A percentile compares a stretch with the other conserved stretches of the same genome.
phyloP scores from a whole-genome alignment of 2,797 vertebrate genomes.

The Etheostoma nigrum region DNA sequence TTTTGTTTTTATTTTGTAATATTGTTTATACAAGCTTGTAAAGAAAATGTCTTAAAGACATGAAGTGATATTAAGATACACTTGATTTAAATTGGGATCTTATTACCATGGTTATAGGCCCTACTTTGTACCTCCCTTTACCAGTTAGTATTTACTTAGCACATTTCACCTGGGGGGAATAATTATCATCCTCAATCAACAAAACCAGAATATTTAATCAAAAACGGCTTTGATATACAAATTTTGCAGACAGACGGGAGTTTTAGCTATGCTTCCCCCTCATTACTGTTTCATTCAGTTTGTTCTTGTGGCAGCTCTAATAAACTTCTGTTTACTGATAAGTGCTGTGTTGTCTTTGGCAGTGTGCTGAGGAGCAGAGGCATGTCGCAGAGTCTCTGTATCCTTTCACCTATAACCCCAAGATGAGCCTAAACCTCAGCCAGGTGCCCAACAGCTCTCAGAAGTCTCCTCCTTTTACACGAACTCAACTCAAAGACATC shows the following conservation, averaged over 20 bases:
- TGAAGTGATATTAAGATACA: not conserved
- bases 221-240: slow-evolving; percentile 44
- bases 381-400: slow-evolving; percentile 93
- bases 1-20: not conserved
- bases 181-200: slow-evolving; percentile 28
- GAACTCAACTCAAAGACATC: slow-evolving; percentile 53
- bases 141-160: slow-evolving; percentile 17
- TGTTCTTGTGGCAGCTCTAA: not conserved
- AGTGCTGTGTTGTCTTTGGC: slow-evolving; percentile 4
- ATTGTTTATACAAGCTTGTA: slow-evolving; percentile 6
- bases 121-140: not conserved
- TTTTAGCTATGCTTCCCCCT: slow-evolving; percentile 5
- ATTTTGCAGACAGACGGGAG: slow-evolving; percentile 21
- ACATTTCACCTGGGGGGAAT: slow-evolving; percentile 6
- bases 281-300: not conserved
- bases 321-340: not conserved
- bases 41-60: not conserved
- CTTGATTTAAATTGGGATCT: slow-evolving; percentile 22
- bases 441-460: slow-evolving; percentile 85
- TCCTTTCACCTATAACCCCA: slow-evolving; percentile 97
- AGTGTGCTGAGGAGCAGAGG: slow-evolving; percentile 93
- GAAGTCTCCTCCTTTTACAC: slow-evolving; percentile 76
- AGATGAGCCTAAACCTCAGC: slow-evolving; percentile 97
- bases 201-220: slow-evolving; percentile 31
- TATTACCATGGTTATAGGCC: not conserved